Conservation (phyloP, 2,797 vertebrate species). For the Manis pentadactyla region DNA sequence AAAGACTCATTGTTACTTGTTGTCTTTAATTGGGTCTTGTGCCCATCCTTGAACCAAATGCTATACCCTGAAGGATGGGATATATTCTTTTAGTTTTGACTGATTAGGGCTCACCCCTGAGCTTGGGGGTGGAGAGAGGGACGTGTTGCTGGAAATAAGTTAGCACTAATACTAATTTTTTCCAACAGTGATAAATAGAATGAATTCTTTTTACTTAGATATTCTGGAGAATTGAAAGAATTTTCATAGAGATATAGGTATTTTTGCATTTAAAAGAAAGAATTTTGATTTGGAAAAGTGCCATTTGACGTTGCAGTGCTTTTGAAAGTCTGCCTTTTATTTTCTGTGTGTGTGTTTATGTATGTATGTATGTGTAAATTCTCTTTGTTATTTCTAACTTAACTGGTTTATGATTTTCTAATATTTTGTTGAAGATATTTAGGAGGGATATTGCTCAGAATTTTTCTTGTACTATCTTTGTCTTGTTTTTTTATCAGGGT, state of each 20-base stretch:
- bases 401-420: not conserved
- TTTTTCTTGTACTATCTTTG: not conserved
- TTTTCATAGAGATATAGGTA: not conserved
- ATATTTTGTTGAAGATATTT: not conserved
- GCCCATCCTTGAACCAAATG: not conserved
- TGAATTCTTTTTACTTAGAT: not conserved
- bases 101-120: not conserved
- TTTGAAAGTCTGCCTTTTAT: constrained; percentile 16
- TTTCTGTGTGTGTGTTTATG: not conserved
- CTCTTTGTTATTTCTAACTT: constrained; percentile 2
- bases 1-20: not conserved
- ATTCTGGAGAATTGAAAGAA: not conserved
- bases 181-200: not conserved
- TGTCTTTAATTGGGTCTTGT: not conserved
- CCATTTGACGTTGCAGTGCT: not conserved
- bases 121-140: not conserved
- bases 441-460: not conserved
- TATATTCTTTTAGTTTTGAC: not conserved
- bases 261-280: not conserved
- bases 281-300: constrained; percentile 46
- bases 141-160: not conserved
- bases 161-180: not conserved
- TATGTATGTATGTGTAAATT: not conserved
- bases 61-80: not conserved
- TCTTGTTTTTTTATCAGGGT: not conserved